A percentile compares a stretch with the other conserved stretches of the same genome.
phyloP scores from a whole-genome alignment of 2,113 vertebrate species.

The Silurus meridionalis region DNA sequence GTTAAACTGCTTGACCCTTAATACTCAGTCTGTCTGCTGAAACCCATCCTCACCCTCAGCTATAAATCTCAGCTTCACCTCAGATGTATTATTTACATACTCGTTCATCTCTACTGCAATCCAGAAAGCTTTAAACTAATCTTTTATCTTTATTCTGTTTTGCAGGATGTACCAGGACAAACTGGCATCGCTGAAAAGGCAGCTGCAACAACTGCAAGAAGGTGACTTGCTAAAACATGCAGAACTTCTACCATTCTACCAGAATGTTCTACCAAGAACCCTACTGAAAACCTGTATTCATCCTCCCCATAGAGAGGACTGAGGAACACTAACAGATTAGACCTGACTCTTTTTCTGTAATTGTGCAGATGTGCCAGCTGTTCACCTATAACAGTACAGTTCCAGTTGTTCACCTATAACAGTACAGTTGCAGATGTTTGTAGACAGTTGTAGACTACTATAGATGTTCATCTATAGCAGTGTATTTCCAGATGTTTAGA shows the following conservation, averaged over 20 bases:
- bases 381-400: no score
- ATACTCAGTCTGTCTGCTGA: not conserved
- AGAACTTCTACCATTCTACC: not conserved
- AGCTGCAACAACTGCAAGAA: constrained; percentile 94
- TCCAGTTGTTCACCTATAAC: no score
- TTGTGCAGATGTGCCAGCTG: no score
- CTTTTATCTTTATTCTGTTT: constrained; percentile 47
- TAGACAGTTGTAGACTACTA: no score
- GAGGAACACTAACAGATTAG: not conserved
- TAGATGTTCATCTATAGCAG: no score
- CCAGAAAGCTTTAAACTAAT: not conserved
- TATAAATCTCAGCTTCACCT: not conserved
- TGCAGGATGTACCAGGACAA: constrained; percentile 98
- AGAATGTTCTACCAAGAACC: not conserved
- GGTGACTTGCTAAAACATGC: constrained; percentile 67
- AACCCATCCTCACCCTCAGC: not conserved
- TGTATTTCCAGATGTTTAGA: no score
- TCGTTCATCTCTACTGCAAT: not conserved
- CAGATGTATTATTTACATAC: not conserved
- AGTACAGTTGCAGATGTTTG: no score
- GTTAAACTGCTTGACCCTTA: not conserved
- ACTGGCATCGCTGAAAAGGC: constrained; percentile 92
- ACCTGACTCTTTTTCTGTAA: no score
- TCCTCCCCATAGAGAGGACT: not conserved
- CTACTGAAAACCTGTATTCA: not conserved